Evolutionary conservation across 2,888 invertebrate species (phyloP).

Genomic region (Diadegma fenestrale): DNA sequence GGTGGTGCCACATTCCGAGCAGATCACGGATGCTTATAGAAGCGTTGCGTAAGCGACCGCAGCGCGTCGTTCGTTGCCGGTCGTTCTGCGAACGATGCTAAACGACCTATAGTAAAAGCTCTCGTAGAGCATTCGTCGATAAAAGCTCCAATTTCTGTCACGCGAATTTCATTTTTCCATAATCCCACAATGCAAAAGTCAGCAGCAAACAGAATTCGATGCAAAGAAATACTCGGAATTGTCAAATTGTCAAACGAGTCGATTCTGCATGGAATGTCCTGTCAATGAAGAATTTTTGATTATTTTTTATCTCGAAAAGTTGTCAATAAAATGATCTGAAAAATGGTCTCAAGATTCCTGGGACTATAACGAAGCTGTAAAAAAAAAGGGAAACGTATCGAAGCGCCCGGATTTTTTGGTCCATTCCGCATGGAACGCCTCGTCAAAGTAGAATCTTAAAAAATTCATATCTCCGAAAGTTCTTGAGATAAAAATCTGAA

Average conservation of each 20-base stretch:
- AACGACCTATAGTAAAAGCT: slow-evolving; percentile 33
- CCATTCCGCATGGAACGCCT: background rate
- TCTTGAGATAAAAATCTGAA: background rate
- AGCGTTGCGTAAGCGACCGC: slow-evolving; percentile 82
- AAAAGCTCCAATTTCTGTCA: slow-evolving; percentile 28
- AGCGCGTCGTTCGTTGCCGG: slow-evolving; percentile 69
- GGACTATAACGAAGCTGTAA: background rate
- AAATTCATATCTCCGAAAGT: slow-evolving; percentile 12
- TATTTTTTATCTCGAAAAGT: background rate
- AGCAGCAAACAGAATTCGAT: background rate
- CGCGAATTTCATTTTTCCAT: background rate
- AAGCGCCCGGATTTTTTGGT: background rate
- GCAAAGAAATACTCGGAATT: background rate
- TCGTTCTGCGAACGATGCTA: slow-evolving; percentile 64
- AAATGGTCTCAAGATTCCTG: background rate
- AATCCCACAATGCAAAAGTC: background rate
- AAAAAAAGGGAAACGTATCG: background rate
- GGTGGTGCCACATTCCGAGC: slow-evolving; percentile 81
- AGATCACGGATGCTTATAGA: slow-evolving; percentile 85
- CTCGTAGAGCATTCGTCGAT: slow-evolving; percentile 40
- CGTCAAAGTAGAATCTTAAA: background rate
- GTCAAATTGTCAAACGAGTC: background rate
- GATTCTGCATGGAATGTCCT: slow-evolving; percentile 12
- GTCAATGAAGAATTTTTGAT: background rate
- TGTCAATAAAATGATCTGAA: background rate